A percentile compares a stretch with the other conserved stretches of the same genome.
Evolutionary conservation across 2,797 vertebrate species (phyloP).

Genomic region (Sebastes itinus): DNA sequence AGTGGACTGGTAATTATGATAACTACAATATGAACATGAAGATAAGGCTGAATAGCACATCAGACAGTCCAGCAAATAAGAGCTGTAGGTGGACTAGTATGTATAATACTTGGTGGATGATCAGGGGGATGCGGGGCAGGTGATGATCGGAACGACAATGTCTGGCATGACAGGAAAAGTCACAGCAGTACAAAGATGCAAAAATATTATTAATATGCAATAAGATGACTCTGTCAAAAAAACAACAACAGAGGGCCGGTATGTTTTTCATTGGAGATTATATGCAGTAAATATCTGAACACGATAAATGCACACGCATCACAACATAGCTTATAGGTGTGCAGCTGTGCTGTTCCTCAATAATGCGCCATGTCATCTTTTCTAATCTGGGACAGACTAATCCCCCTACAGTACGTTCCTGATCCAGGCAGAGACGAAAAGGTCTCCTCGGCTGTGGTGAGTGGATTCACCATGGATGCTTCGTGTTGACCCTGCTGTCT

Average conservation of each 20-base stretch:
- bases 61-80: not conserved
- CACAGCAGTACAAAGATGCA: not conserved
- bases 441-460: not conserved
- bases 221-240: not conserved
- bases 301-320: conserved; percentile 36
- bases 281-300: conserved; percentile 10
- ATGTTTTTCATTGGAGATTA: conserved; percentile 4
- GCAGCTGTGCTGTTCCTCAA: conserved; percentile 17
- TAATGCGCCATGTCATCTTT: conserved; percentile 62
- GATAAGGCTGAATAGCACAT: not conserved
- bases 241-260: not conserved
- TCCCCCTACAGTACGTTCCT: conserved; percentile 43
- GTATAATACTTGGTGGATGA: not conserved
- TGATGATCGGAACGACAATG: not conserved
- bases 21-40: not conserved
- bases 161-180: not conserved
- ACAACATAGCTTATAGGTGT: conserved; percentile 26
- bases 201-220: not conserved
- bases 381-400: conserved; percentile 77
- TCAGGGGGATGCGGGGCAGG: not conserved
- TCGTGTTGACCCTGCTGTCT: conserved; percentile 33
- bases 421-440: conserved; percentile 38
- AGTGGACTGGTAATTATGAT: not conserved
- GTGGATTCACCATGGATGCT: conserved; percentile 19
- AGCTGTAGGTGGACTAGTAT: not conserved